phyloP scores from a whole-genome alignment of 2,113 vertebrate genomes.

The Fulica atra region DNA sequence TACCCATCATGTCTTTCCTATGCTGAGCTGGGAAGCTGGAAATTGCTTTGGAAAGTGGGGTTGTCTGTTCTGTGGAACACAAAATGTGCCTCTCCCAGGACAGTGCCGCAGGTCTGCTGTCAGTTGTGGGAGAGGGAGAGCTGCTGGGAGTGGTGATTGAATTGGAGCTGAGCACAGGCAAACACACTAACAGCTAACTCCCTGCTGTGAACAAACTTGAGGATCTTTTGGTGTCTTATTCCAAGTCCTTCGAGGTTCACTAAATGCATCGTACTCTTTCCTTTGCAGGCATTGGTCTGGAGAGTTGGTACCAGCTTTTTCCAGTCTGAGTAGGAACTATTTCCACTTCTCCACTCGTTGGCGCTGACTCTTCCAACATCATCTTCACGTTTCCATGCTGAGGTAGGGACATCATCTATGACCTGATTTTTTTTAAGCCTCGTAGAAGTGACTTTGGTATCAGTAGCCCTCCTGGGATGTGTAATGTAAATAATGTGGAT shows the following conservation, averaged over 20 bases:
- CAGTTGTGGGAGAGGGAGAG: background rate
- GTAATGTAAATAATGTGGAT: background rate
- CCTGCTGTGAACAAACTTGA: background rate
- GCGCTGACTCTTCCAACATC: background rate
- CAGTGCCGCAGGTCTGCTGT: background rate
- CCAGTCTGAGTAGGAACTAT: background rate
- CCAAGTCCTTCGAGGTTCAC: background rate
- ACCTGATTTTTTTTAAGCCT: background rate
- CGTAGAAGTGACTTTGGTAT: background rate
- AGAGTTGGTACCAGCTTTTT: background rate
- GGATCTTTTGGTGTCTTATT: background rate
- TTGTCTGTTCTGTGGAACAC: background rate
- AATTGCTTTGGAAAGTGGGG: background rate
- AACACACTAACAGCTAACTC: background rate
- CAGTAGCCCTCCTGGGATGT: background rate
- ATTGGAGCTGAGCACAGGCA: background rate
- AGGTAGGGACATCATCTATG: slow-evolving; percentile 50
- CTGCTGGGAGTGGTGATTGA: background rate
- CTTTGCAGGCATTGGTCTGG: slow-evolving; percentile 40
- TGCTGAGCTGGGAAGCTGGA: background rate
- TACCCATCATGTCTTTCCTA: accelerated
- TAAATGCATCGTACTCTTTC: background rate
- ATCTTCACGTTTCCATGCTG: background rate
- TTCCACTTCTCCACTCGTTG: background rate
- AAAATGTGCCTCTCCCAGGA: accelerated